phyloP scores from a whole-genome alignment of 2,797 vertebrate species.

The Crypturellus tataupa region DNA sequence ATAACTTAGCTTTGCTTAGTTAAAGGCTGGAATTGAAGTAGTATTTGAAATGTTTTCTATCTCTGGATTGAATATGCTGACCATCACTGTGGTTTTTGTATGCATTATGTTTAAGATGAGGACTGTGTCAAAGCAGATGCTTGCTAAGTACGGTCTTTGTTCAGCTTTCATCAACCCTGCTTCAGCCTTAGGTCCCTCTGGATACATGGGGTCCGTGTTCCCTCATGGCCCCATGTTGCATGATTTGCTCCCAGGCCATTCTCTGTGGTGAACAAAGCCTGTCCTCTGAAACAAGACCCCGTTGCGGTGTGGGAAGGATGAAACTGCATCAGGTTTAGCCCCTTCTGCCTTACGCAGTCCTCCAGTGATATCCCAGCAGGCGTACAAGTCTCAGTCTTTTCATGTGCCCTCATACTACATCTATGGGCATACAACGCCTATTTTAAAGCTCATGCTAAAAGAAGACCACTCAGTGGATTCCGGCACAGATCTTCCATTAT shows the following conservation, averaged over 20 bases:
- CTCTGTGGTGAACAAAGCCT: background rate
- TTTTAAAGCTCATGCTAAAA: background rate
- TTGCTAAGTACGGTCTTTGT: background rate
- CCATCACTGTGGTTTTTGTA: background rate
- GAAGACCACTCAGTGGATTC: background rate
- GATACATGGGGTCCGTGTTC: background rate
- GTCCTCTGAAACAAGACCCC: background rate
- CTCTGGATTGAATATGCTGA: background rate
- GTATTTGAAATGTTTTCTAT: background rate
- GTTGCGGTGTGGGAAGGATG: accelerated
- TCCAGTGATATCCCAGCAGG: background rate
- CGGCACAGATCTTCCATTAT: background rate
- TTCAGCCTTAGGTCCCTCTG: background rate
- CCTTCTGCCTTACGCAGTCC: background rate
- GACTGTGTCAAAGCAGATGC: background rate
- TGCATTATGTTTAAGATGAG: background rate
- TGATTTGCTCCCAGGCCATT: background rate
- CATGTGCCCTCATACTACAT: background rate
- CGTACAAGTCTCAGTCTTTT: background rate
- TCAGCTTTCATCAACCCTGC: background rate
- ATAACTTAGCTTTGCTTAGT: background rate
- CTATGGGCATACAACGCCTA: accelerated
- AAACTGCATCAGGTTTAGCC: background rate
- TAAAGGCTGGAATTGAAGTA: background rate
- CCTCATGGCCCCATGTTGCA: background rate